These are phyloP conservation scores for Labeo calbasu DNA, from an alignment of 2,797 vertebrate species.

Conservation along the genomic window DNA sequence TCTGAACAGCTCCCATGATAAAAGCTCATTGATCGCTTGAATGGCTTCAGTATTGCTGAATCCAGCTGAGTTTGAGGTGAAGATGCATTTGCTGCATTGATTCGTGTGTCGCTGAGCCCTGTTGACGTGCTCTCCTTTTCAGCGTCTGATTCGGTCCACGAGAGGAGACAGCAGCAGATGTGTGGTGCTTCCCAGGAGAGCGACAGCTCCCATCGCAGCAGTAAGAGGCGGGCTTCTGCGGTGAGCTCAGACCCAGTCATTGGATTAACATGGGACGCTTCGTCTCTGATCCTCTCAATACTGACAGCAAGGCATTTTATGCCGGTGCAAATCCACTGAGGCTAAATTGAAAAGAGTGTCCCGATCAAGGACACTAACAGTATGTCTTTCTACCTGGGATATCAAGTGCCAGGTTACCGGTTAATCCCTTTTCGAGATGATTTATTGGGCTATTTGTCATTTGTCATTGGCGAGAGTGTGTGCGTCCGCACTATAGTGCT, in stretches of 20 bases:
- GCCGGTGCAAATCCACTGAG: slow-evolving; percentile 67
- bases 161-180: slow-evolving; percentile 73
- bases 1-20: slow-evolving; percentile 35
- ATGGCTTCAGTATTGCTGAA: slow-evolving; percentile 39
- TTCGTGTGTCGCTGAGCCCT: slow-evolving; percentile 4
- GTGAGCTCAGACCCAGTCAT: slow-evolving; percentile 63
- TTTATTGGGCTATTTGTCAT: slow-evolving; percentile 58
- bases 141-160: slow-evolving; percentile 64
- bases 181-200: slow-evolving; percentile 65
- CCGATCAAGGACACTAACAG: slow-evolving; percentile 67
- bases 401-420: slow-evolving; percentile 61
- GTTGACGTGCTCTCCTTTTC: slow-evolving; percentile 15
- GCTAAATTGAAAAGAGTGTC: slow-evolving; percentile 68
- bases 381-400: slow-evolving; percentile 58
- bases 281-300: slow-evolving; percentile 63
- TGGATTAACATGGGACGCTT: slow-evolving; percentile 40
- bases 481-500: neutral
- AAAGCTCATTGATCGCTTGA: slow-evolving; percentile 26
- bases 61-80: slow-evolving; percentile 23
- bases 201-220: slow-evolving; percentile 63
- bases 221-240: slow-evolving; percentile 73
- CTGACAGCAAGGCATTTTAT: slow-evolving; percentile 28
- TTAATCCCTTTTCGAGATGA: slow-evolving; percentile 60
- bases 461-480: slow-evolving; percentile 50
- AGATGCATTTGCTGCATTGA: slow-evolving; percentile 30